phyloP scores from a whole-genome alignment of 2,113 vertebrate species.

The Rhinichthys klamathensis region DNA sequence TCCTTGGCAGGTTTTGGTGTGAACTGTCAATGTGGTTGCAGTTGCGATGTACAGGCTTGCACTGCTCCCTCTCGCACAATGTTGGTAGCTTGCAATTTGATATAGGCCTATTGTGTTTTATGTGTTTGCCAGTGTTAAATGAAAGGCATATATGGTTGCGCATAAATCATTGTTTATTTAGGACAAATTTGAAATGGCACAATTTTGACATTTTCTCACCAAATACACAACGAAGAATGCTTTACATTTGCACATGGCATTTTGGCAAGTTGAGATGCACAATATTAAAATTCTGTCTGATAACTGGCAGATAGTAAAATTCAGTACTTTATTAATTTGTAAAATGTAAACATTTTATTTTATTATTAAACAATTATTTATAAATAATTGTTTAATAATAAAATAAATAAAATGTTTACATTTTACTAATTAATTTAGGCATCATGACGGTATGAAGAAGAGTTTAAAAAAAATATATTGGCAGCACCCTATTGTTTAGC shows the following conservation, averaged over 20 bases:
- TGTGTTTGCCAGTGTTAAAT: conserved; percentile 14
- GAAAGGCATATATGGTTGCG: not conserved
- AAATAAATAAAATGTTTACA: not conserved
- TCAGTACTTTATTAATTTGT: not conserved
- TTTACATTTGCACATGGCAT: not conserved
- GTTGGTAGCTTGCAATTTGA: not conserved
- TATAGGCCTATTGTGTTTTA: not conserved
- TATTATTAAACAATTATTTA: not conserved
- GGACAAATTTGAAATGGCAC: not conserved
- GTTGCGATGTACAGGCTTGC: not conserved
- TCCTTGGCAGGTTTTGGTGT: conserved; percentile 27
- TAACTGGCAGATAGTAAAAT: not conserved
- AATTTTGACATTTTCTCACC: not conserved
- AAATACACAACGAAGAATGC: not conserved
- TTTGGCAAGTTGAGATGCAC: not conserved
- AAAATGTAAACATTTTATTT: too few relatives aligned
- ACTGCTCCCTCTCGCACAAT: not conserved
- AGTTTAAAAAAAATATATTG: too few relatives aligned
- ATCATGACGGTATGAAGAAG: not conserved
- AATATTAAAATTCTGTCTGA: too few relatives aligned
- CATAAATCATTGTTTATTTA: not conserved
- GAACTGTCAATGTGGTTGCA: not conserved
- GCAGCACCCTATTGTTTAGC: too few relatives aligned
- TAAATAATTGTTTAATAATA: not conserved
- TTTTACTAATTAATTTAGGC: not conserved